Conservation (phyloP, 1,140 invertebrate species). For the Temnothorax nylanderi region DNA sequence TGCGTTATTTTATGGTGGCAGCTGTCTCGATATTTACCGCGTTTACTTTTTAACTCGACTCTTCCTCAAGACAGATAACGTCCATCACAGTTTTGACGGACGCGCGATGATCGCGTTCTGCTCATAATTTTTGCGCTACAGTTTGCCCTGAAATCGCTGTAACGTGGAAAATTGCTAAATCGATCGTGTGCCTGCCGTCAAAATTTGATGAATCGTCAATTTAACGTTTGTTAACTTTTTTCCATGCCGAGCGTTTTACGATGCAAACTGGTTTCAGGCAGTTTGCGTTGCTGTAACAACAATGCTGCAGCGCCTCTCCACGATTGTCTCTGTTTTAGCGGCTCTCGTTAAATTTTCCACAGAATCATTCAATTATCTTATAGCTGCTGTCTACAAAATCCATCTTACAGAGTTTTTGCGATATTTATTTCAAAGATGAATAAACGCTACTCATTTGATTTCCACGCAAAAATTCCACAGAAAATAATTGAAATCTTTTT, state of each 20-base stretch:
- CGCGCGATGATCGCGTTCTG: not conserved
- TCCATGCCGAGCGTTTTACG: not conserved
- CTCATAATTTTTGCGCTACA: not conserved
- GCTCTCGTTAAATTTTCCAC: not conserved
- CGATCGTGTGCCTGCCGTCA: not conserved
- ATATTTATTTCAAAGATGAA: not conserved
- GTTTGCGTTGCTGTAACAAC: not conserved
- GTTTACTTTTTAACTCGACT: not conserved
- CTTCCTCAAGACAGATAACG: not conserved
- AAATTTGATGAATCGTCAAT: slow-evolving; percentile 27
- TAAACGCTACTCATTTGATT: not conserved
- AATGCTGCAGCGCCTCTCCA: not conserved
- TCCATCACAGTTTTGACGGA: not conserved
- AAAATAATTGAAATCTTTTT: not conserved
- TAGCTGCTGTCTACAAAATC: not conserved
- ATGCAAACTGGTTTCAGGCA: slow-evolving; percentile 3
- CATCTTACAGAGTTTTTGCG: not conserved
- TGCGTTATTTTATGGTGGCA: not conserved
- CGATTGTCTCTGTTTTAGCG: not conserved
- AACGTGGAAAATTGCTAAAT: slow-evolving; percentile 38
- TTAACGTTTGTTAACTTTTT: slow-evolving; percentile 46
- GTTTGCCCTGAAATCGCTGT: not conserved
- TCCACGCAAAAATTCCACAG: not conserved
- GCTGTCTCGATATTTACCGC: not conserved
- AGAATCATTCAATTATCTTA: not conserved